Base-by-base conservation (phyloP, 2,888 invertebrate genomes). In the Mimas tiliae region DNA sequence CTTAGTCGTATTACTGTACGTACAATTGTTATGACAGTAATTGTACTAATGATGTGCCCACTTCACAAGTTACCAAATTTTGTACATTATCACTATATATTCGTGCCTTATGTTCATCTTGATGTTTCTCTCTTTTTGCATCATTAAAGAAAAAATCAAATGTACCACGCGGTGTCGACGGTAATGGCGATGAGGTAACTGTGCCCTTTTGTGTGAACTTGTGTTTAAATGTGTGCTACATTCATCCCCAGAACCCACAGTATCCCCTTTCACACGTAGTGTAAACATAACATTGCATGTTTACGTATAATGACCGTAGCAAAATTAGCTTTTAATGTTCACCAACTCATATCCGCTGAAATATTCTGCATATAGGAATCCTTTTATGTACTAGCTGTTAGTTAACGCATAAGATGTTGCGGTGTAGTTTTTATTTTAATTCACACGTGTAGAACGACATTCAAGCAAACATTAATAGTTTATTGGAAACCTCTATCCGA, bases 121-220 rank as follows among this genome's bases (percentile, higher is more conserved):
- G 88, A 76, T 94, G 90, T 92, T 94, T 94, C 90, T 94, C 86
- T 91, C 94, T 95, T 94, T 94, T 94, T 94, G 94, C 94, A 94
- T 94, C 94, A 84, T 89, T 92, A 92, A 94, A 95, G 95, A 95
- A 95, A 95, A 95, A 97, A 97, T 95, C 97, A 97, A 96, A 97
- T 98, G 97, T 98, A 97, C 96, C 97, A 97, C 95, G 98, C 98
- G 91, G 98, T 98, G 90, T 98, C 97, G 81, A 97, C 98, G 93
- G 97, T 98, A 91, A 97, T 98, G 95, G 97, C 97, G 86, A 96
- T 98, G 97, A 97, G 97, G 97, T 97, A 97, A 96, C 79, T 86
- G 83, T 85, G 85, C 87, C 92, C 90, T 78, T 93, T 92, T 90
- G 91, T 89, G 86, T 90, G 85, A 83, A 79, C 83, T 85, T 85